These are phyloP conservation scores for Loriculus beryllinus DNA, from an alignment of 2,797 vertebrate species.

Conservation along the genomic window DNA sequence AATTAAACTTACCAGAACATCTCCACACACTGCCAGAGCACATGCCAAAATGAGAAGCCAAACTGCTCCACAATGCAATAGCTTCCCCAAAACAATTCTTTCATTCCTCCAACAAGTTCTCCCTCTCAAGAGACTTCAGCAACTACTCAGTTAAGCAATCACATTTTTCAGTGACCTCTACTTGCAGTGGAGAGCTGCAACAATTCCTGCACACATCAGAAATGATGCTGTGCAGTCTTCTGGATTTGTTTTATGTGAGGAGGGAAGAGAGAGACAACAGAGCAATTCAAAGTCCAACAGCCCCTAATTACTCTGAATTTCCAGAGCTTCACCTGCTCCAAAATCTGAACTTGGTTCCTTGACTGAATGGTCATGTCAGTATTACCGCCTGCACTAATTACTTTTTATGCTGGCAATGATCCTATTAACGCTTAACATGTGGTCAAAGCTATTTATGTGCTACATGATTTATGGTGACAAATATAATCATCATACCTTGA, in stretches of 20 bases:
- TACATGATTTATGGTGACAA: background rate
- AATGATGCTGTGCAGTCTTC: background rate
- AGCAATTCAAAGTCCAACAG: background rate
- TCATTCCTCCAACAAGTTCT: background rate
- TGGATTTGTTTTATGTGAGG: background rate
- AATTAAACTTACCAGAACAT: background rate
- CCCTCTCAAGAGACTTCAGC: background rate
- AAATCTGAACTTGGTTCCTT: background rate
- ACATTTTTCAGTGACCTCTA: background rate
- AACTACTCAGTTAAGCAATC: background rate
- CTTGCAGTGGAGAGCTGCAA: background rate
- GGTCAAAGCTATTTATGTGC: background rate
- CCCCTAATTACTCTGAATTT: background rate
- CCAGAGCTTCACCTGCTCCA: background rate
- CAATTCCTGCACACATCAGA: background rate
- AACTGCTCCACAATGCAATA: background rate
- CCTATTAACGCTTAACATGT: background rate
- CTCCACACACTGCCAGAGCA: background rate
- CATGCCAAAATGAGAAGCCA: background rate
- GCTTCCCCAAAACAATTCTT: background rate
- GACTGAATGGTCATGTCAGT: background rate
- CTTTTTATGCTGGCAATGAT: background rate
- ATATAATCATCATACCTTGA: constrained; percentile 82
- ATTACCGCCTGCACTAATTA: background rate
- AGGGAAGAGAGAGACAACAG: background rate